These are phyloP conservation scores for Lithophane semibrunnea DNA, from an alignment of 2,888 invertebrate genomes.

Conservation along the genomic window DNA sequence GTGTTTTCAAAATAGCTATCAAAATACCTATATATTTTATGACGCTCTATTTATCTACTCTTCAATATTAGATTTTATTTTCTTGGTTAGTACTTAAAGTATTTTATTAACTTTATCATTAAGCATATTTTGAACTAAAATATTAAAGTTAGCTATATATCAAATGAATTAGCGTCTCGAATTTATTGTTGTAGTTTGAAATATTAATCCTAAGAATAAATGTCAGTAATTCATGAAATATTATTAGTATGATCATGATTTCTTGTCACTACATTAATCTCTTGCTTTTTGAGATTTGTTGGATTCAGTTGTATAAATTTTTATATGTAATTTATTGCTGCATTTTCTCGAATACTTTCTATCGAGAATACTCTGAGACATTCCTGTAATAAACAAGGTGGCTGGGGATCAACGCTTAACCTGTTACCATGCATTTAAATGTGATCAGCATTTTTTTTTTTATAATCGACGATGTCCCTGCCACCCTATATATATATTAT, in stretches of 20 bases:
- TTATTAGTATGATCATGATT: conserved; percentile 4
- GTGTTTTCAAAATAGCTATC: not conserved
- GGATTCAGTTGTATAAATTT: not conserved
- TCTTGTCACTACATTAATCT: not conserved
- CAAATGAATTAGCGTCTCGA: conserved; percentile 59
- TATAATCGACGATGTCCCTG: too few relatives aligned
- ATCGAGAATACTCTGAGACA: not conserved
- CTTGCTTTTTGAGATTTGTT: not conserved
- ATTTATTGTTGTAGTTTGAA: conserved; percentile 58
- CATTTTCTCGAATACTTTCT: not conserved
- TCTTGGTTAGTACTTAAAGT: conserved; percentile 1
- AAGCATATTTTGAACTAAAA: not conserved
- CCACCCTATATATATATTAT: not conserved
- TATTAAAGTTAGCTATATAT: conserved; percentile 15
- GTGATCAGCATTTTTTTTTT: too few relatives aligned
- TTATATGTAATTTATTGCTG: not conserved
- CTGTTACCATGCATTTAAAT: too few relatives aligned
- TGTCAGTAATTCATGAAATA: conserved; percentile 26
- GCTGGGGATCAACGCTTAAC: too few relatives aligned
- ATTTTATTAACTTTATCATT: not conserved
- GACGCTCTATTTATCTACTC: not conserved
- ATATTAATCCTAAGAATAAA: conserved; percentile 37
- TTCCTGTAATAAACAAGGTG: not conserved
- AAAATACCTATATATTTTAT: not conserved
- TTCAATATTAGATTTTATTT: not conserved